Conservation (phyloP, 2,888 invertebrate species). For the Micropterix aruncella region DNA sequence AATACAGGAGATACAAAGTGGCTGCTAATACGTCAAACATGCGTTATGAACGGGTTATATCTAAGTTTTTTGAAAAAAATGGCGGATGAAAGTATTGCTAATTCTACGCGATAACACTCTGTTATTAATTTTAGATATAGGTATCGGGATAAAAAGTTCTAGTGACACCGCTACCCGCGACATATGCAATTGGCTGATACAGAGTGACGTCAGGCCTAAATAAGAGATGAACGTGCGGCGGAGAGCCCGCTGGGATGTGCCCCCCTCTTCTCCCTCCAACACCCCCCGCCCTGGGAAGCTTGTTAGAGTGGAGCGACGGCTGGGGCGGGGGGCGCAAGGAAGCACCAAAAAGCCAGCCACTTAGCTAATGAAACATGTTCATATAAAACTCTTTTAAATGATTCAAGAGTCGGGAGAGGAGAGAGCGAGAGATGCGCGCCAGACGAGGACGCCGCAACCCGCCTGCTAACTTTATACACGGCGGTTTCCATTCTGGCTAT, state of each 20-base stretch:
- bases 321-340: slow-evolving; percentile 10
- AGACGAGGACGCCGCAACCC: not conserved
- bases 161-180: too few species aligned
- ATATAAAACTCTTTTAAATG: slow-evolving; percentile 20
- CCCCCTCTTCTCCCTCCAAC: too few species aligned
- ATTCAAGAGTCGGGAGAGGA: not conserved
- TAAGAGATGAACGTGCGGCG: slow-evolving; percentile 12
- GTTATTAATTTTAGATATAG: too few species aligned
- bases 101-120: too few species aligned
- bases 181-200: too few species aligned
- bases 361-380: slow-evolving; percentile 46
- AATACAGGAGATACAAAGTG: too few species aligned
- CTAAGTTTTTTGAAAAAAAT: too few species aligned
- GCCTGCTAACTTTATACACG: not conserved
- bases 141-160: too few species aligned
- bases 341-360: slow-evolving; percentile 41
- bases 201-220: too few species aligned
- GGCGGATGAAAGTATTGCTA: too few species aligned
- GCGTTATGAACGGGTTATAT: too few species aligned
- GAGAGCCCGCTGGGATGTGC: slow-evolving; percentile 39
- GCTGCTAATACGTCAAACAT: too few species aligned
- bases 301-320: slow-evolving; percentile 1
- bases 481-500: not conserved
- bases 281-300: slow-evolving; percentile 24
- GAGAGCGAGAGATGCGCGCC: not conserved